Base-by-base conservation (phyloP, 2,113 vertebrate genomes). In the Salvelinus alpinus region DNA sequence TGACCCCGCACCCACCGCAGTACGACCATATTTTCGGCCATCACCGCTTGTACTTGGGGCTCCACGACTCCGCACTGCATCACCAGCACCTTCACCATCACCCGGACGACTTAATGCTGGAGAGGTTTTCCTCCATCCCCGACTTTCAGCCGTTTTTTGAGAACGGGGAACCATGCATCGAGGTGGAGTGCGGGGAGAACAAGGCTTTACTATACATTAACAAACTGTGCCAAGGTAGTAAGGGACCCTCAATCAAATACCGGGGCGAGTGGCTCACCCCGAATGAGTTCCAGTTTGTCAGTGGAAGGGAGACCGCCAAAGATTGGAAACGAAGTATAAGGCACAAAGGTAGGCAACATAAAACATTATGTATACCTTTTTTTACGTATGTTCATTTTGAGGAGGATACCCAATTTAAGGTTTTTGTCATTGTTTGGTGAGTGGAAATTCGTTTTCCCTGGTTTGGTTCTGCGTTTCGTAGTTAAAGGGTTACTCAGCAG, bases 231-330 rank as follows among this genome's bases (percentile, higher is more conserved):
- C 97, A 99, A 83, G 97, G 97, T 75, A 99, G 97, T 89, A 99
- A 98, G 48, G 97, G 97, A 85, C 97, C 97, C 70, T 99, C 97
- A 29, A 98, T 99, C 91, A 97, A 97, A 84, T 96, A 98, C 94
- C 90, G 97, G 86, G 96, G 95, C 70, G 97, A 98, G 93, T 99
- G 97, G 97, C 96, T 98, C 76, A 98, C 97, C 74, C 97, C 97
- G 71, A 99, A 99, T 87, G 97, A 98, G 93, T 98, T 99, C 92
- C 97, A 99, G 94, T 98, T 99, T 82, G 97, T 99, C 88, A 98
- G 97, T 91, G 97, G 97, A 92, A 92, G 97, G n/a, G 97, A 99
- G 92, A 98, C 97, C 3, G 97, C 97, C 86, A 98, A 98, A 91
- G 97, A 98, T 86, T 99, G 97, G 97, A 99, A 99, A 82, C 92